Evolutionary conservation across 2,797 vertebrate species (phyloP).

Genomic region (Melanogrammus aeglefinus): DNA sequence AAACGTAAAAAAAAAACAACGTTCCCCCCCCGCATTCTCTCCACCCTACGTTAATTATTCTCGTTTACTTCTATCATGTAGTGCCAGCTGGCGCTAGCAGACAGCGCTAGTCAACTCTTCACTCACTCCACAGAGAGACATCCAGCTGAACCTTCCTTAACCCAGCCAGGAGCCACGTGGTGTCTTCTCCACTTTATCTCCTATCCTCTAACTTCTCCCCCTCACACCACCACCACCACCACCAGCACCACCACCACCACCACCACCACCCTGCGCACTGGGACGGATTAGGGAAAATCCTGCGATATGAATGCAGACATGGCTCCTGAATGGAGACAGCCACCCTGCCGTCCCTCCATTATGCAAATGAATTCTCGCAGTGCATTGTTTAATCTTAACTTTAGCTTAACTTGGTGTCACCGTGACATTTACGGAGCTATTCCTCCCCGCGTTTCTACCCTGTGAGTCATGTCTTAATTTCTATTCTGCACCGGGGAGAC

Average conservation of each 20-base stretch:
- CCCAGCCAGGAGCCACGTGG: neutral
- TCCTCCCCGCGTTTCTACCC: neutral
- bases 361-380: neutral
- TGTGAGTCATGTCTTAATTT: conserved; percentile 13
- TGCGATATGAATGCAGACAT: conserved; percentile 3
- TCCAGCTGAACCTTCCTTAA: neutral
- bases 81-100: too few relatives aligned
- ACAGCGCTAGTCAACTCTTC: too few relatives aligned
- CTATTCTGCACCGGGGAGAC: conserved; percentile 5
- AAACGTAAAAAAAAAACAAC: neutral
- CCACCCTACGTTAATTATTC: too few relatives aligned
- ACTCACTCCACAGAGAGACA: neutral
- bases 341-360: neutral
- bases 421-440: neutral
- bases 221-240: neutral
- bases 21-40: too few relatives aligned
- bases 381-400: conserved; percentile 9
- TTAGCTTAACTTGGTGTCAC: neutral
- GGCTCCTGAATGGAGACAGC: neutral
- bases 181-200: neutral
- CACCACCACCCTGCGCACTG: neutral
- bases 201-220: neutral
- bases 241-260: neutral
- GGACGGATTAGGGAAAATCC: conserved; percentile 2
- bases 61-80: too few relatives aligned